Evolutionary conservation across 1,140 invertebrate genomes (phyloP).

Genomic region (Theocolax elegans): DNA sequence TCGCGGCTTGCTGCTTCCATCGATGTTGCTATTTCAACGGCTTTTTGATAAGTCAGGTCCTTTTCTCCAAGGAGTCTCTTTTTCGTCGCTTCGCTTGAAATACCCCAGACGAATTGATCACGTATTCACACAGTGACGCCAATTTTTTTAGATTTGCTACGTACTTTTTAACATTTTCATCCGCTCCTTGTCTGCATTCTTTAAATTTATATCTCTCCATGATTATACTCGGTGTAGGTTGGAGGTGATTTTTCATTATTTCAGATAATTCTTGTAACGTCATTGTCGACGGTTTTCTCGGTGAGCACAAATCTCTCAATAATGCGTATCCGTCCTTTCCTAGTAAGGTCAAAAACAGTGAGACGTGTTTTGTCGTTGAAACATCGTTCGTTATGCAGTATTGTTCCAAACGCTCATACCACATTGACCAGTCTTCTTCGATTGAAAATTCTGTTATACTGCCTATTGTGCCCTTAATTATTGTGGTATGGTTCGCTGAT

Average conservation of each 20-base stretch:
- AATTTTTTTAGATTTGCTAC: constrained; percentile 32
- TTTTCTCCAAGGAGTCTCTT: constrained; percentile 17
- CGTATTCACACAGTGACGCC: constrained; percentile 33
- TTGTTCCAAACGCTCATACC: neutral
- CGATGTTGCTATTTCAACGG: neutral
- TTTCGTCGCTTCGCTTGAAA: constrained; percentile 8
- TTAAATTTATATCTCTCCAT: constrained; percentile 35
- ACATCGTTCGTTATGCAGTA: neutral
- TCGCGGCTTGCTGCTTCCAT: neutral
- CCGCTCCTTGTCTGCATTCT: constrained; percentile 2
- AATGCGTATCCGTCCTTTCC: constrained; percentile 31
- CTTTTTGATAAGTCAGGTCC: neutral
- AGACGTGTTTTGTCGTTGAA: neutral
- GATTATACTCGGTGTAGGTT: constrained; percentile 13
- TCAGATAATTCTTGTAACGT: neutral
- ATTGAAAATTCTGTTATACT: too few relatives aligned
- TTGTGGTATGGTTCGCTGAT: too few relatives aligned
- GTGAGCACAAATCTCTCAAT: constrained; percentile 35
- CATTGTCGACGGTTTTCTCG: constrained; percentile 18
- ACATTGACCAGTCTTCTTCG: neutral
- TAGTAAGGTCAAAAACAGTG: constrained; percentile 23
- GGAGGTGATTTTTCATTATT: constrained; percentile 36
- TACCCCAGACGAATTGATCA: constrained; percentile 37
- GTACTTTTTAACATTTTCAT: constrained; percentile 31
- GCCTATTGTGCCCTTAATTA: too few relatives aligned